These are phyloP conservation scores for Embidobia sp. DNA, from an alignment of 2,888 invertebrate genomes.

Conservation along the genomic window DNA sequence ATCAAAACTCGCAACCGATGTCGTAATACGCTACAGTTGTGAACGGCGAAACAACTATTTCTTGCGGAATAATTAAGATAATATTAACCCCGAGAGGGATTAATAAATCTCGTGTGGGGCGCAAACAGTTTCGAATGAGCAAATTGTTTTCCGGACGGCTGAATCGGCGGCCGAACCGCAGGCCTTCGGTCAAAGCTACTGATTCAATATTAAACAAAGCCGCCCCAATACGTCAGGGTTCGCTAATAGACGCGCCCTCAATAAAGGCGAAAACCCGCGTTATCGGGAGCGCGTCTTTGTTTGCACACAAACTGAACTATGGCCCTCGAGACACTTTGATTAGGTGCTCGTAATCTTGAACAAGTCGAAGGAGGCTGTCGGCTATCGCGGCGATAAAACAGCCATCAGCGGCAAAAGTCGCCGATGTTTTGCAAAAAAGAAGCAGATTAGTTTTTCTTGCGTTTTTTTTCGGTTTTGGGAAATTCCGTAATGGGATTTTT, in stretches of 20 bases:
- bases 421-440: no score
- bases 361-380: conserved; percentile 10
- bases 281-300: conserved; percentile 41
- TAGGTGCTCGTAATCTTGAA: conserved; percentile 43
- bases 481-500: no score
- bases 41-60: no score
- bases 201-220: conserved; percentile 45
- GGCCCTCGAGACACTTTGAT: conserved; percentile 43
- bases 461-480: no score
- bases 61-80: conserved; percentile 22
- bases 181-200: conserved; percentile 20
- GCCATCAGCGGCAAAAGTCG: no score
- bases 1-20: no score
- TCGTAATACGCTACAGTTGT: no score
- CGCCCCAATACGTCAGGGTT: conserved; percentile 18
- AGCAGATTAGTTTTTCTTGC: no score
- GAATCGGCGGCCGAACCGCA: conserved; percentile 35
- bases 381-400: not conserved
- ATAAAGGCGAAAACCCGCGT: conserved; percentile 24
- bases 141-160: conserved; percentile 34
- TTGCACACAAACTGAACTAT: conserved; percentile 28
- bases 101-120: not conserved
- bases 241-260: conserved; percentile 21
- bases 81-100: conserved; percentile 16
- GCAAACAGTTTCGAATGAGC: conserved; percentile 25